Conservation (phyloP, 2,888 invertebrate species). For the Eumacrocentrus americanus region DNA sequence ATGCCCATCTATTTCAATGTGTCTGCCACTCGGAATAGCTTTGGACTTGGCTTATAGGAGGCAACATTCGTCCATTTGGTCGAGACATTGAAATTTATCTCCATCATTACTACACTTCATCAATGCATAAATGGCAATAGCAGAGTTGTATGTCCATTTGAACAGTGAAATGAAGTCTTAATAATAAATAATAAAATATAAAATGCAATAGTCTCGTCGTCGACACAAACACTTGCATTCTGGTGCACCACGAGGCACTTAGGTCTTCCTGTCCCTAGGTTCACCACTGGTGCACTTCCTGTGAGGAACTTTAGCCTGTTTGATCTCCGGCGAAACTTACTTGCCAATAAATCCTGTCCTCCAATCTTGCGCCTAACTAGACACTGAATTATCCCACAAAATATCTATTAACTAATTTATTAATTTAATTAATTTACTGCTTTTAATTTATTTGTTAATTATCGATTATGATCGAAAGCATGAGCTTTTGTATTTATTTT, state of each 20-base stretch:
- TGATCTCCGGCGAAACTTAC: neutral
- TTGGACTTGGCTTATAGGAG: neutral
- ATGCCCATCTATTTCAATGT: neutral
- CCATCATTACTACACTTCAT: conserved; percentile 1
- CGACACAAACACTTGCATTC: neutral
- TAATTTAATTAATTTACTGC: neutral
- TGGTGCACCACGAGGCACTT: conserved; percentile 3
- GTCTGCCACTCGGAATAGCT: neutral
- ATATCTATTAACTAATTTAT: neutral
- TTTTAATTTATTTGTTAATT: neutral
- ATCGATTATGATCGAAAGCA: neutral
- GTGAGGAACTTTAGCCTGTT: neutral
- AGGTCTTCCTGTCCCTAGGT: conserved; percentile 3
- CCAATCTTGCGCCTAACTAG: neutral
- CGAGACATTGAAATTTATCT: conserved; percentile 1
- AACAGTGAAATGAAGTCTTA: neutral
- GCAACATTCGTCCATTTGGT: neutral
- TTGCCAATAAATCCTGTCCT: neutral
- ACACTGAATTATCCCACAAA: neutral
- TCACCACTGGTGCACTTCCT: neutral
- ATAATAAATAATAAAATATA: too few species aligned
- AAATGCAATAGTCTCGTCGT: neutral
- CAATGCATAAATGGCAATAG: neutral
- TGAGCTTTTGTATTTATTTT: neutral
- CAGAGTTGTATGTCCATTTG: too few species aligned